A percentile compares a stretch with the other conserved stretches of the same genome.
Conservation (phyloP, 2,888 invertebrate genomes). For the Lycaena phlaeas region DNA sequence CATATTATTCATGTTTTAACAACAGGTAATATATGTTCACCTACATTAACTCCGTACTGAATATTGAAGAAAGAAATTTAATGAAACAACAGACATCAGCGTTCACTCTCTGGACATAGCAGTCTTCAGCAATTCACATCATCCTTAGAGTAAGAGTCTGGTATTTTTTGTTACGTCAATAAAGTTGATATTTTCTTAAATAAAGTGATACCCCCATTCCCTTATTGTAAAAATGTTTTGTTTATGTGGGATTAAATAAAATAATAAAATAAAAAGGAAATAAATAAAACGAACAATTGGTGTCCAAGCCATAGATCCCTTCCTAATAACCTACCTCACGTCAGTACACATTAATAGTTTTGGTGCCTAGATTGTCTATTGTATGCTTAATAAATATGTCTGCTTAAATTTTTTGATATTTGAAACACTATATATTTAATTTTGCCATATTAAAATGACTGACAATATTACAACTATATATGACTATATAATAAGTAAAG, state of each 20-base stretch:
- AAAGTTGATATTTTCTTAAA: slow-evolving; percentile 34
- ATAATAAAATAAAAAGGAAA: slow-evolving; percentile 21
- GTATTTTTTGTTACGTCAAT: slow-evolving; percentile 65
- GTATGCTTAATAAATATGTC: too few species aligned
- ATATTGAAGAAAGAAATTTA: background rate
- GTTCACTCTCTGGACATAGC: slow-evolving; percentile 10
- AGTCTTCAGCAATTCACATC: slow-evolving; percentile 25
- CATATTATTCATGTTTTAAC: slow-evolving; percentile 28
- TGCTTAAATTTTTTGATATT: too few species aligned
- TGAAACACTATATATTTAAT: too few species aligned
- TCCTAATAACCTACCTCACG: slow-evolving; percentile 31
- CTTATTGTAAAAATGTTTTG: slow-evolving; percentile 25
- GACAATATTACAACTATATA: too few species aligned
- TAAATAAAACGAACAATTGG: slow-evolving; percentile 20
- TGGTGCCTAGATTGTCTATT: too few species aligned
- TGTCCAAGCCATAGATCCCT: slow-evolving; percentile 29
- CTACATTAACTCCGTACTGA: too few species aligned
- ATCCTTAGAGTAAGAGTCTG: slow-evolving; percentile 64
- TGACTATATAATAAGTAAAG: too few species aligned
- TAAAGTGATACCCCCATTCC: slow-evolving; percentile 27
- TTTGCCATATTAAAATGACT: too few species aligned
- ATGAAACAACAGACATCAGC: background rate
- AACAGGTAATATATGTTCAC: slow-evolving; percentile 59
- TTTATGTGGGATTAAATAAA: slow-evolving; percentile 28
- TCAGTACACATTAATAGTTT: slow-evolving; percentile 31